Conservation (phyloP, 2,113 vertebrate genomes). For the Promerops cafer region DNA sequence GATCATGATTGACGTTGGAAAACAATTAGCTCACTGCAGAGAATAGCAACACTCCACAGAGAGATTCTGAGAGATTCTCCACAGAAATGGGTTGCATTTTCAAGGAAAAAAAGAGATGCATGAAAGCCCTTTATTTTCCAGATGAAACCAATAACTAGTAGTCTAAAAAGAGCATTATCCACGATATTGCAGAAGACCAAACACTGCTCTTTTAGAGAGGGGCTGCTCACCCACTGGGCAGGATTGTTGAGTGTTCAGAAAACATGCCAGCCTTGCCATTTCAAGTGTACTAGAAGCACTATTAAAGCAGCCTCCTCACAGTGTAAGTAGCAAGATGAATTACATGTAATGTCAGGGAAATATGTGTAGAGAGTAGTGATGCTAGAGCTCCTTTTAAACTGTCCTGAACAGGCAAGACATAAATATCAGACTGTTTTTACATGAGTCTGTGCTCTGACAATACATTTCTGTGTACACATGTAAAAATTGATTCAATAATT, state of each 20-base stretch:
- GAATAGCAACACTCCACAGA: not conserved
- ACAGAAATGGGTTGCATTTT: not conserved
- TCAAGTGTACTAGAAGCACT: not conserved
- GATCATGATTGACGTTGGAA: not conserved
- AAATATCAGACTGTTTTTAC: not conserved
- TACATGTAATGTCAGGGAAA: not conserved
- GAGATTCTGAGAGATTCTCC: not conserved
- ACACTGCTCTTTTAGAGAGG: not conserved
- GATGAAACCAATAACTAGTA: not conserved
- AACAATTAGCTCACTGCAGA: not conserved
- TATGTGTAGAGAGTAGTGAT: rapidly evolving
- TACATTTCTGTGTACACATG: not conserved
- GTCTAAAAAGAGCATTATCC: not conserved
- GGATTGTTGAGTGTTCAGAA: not conserved
- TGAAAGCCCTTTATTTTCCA: not conserved
- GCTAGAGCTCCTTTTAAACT: not conserved
- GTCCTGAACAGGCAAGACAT: not conserved
- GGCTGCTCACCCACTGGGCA: not conserved
- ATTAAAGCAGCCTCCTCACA: not conserved
- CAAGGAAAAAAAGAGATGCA: not conserved
- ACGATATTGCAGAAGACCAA: not conserved
- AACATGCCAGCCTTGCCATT: not conserved
- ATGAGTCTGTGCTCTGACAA: not conserved
- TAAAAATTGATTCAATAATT: not conserved
- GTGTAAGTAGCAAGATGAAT: not conserved